Percentiles rank a stretch among this genome's conserved stretches.
Evolutionary conservation across 2,888 invertebrate species (phyloP).

Genomic region (Brachyptera risi): DNA sequence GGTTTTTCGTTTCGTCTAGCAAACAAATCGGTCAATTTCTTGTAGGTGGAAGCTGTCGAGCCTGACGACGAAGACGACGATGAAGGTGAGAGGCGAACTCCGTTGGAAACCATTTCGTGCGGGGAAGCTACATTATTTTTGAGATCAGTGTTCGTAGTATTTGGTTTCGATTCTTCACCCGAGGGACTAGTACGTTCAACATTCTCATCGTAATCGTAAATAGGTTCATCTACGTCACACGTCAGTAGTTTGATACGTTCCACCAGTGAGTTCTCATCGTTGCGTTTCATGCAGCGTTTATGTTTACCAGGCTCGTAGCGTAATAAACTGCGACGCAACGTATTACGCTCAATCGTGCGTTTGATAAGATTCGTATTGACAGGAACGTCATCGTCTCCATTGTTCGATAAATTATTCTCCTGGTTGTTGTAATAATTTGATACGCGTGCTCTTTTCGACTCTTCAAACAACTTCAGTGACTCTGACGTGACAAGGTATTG

Average conservation of each 20-base stretch:
- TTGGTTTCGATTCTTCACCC: conserved; percentile 34
- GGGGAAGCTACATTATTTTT: background rate
- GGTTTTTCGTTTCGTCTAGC: conserved; percentile 44
- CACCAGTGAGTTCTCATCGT: conserved; percentile 68
- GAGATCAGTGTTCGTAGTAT: background rate
- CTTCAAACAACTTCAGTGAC: conserved; percentile 66
- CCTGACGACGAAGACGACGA: conserved; percentile 53
- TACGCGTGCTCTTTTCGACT: conserved; percentile 54
- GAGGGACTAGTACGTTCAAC: conserved; percentile 28
- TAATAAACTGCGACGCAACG: conserved; percentile 72
- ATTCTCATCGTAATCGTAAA: conserved; percentile 6
- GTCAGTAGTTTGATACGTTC: conserved; percentile 83
- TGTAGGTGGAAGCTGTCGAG: conserved; percentile 61
- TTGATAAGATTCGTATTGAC: conserved; percentile 46
- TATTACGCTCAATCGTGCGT: conserved; percentile 78
- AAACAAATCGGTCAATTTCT: conserved; percentile 58
- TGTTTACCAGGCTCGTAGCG: conserved; percentile 58
- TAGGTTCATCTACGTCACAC: conserved; percentile 58
- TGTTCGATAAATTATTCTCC: conserved; percentile 34
- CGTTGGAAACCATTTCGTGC: background rate
- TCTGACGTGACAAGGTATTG: conserved; percentile 67
- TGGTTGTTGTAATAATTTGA: conserved; percentile 44
- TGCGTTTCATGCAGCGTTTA: conserved; percentile 47
- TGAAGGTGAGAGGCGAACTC: conserved; percentile 26
- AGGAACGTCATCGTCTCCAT: conserved; percentile 36